Conservation (phyloP, 1,140 invertebrate genomes). For the Nephila pilipes region DNA sequence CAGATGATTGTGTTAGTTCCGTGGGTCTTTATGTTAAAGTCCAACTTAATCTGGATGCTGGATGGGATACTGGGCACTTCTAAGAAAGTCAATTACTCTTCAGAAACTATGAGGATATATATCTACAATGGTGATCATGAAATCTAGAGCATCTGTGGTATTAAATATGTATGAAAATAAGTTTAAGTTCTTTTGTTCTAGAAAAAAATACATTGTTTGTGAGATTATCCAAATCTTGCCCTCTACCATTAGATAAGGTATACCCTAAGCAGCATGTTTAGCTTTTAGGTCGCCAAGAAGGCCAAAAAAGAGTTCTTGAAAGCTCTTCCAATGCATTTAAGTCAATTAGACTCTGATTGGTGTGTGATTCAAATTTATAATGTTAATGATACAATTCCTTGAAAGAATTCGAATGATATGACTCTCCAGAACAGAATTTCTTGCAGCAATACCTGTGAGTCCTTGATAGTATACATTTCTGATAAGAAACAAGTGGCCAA, state of each 20-base stretch:
- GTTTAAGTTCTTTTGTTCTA: neutral
- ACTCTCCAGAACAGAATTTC: neutral
- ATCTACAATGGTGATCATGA: neutral
- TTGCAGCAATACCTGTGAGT: neutral
- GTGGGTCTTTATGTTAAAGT: neutral
- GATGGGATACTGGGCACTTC: neutral
- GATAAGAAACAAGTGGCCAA: conserved; percentile 2
- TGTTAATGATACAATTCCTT: conserved; percentile 4
- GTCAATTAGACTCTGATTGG: neutral
- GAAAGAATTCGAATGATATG: conserved; percentile 5
- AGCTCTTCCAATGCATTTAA: neutral
- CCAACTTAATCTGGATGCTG: neutral
- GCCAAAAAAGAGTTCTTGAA: neutral
- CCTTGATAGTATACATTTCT: conserved; percentile 31
- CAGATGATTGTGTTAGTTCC: neutral
- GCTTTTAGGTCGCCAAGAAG: neutral
- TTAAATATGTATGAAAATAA: neutral
- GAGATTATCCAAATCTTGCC: too few relatives aligned
- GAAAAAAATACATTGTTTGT: too few relatives aligned
- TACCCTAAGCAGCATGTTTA: neutral
- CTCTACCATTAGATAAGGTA: too few relatives aligned
- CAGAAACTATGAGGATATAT: neutral
- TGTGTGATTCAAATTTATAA: conserved; percentile 20
- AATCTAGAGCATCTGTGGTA: neutral
- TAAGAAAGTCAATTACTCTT: neutral